A percentile compares a stretch with the other conserved stretches of the same genome.
These are phyloP conservation scores for Clarias laeviceps DNA, from an alignment of 2,797 vertebrate genomes.

Conservation along the genomic window DNA sequence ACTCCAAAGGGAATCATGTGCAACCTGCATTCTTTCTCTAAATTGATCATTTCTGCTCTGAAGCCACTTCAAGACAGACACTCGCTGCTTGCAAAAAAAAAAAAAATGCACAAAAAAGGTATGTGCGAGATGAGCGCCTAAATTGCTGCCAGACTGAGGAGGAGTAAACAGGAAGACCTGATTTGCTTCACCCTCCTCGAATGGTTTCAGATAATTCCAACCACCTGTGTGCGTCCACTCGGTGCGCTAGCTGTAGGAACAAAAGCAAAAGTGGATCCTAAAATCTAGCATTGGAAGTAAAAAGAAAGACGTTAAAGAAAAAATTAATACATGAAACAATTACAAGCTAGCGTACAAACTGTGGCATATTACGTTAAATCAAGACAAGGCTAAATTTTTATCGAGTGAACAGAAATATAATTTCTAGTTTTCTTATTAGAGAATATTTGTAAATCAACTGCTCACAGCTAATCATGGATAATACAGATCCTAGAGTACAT, in stretches of 20 bases:
- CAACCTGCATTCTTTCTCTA: not conserved
- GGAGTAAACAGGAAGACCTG: constrained; percentile 21
- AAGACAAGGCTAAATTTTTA: not conserved
- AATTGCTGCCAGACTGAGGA: not conserved
- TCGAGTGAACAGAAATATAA: not conserved
- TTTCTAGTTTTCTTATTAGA: not conserved
- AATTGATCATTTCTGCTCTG: not conserved
- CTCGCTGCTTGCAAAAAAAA: not conserved
- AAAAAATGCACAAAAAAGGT: not conserved
- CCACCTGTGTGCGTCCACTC: not conserved
- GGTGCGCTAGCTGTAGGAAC: not conserved
- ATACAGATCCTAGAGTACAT: not conserved
- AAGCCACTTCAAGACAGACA: not conserved
- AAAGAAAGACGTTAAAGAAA: not conserved
- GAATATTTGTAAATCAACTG: not conserved
- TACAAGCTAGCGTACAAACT: not conserved
- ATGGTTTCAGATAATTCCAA: constrained; percentile 8
- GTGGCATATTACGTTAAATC: no score
- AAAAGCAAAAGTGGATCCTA: not conserved
- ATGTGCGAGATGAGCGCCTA: not conserved
- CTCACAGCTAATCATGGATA: not conserved
- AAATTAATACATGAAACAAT: no score
- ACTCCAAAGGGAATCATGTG: not conserved
- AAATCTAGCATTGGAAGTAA: no score
- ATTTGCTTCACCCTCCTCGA: constrained; percentile 12